Evolutionary conservation across 2,797 vertebrate species (phyloP).

Genomic region (Chelon labrosus): DNA sequence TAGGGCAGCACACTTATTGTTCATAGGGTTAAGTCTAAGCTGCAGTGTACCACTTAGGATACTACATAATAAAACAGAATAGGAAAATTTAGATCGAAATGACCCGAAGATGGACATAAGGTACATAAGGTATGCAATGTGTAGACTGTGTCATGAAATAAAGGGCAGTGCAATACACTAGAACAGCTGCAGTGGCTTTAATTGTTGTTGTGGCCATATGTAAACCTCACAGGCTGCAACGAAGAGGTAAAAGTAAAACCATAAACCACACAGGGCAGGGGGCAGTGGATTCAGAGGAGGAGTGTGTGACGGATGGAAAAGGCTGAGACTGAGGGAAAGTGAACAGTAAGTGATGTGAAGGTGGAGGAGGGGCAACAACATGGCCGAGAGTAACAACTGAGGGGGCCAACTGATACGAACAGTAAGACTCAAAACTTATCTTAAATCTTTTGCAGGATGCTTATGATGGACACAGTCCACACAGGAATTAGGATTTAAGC

Average conservation of each 20-base stretch:
- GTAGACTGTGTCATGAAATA: neutral
- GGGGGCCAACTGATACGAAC: neutral
- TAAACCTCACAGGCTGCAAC: neutral
- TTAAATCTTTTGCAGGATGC: neutral
- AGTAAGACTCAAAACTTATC: constrained; percentile 12
- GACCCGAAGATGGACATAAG: neutral
- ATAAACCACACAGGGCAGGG: neutral
- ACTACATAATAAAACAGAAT: too few species aligned
- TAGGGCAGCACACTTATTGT: too few species aligned
- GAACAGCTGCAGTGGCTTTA: constrained; percentile 4
- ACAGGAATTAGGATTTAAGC: too few species aligned
- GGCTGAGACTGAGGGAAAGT: constrained; percentile 5
- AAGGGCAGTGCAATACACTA: neutral
- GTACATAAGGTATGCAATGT: neutral
- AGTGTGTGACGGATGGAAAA: neutral
- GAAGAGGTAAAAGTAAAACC: neutral
- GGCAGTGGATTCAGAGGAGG: neutral
- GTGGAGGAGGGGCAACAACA: neutral
- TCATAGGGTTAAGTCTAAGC: too few species aligned
- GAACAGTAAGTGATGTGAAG: neutral
- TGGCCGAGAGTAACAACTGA: constrained; percentile 1
- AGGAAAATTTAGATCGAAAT: neutral
- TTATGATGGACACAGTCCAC: too few species aligned
- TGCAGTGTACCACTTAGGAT: too few species aligned
- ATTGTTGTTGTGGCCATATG: neutral